Percentiles rank a stretch among this genome's conserved stretches.
These are phyloP conservation scores for Nematopogon swammerdamellus DNA, from an alignment of 2,888 invertebrate genomes.

Conservation along the genomic window DNA sequence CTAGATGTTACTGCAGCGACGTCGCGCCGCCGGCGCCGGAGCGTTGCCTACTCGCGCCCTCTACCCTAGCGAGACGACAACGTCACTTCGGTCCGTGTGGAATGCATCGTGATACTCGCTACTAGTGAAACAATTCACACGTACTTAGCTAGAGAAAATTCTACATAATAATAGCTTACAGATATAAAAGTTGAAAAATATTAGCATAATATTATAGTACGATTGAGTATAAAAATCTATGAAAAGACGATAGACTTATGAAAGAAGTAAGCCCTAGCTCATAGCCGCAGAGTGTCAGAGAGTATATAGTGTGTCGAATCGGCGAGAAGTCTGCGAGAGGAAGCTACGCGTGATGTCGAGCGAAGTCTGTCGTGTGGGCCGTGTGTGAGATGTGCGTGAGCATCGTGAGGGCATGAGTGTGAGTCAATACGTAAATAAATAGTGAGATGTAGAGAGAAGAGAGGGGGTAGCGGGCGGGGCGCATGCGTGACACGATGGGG, in stretches of 20 bases:
- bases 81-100: background rate
- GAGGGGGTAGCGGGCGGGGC: constrained; percentile 14
- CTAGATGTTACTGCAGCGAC: background rate
- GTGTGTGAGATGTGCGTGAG: constrained; percentile 2
- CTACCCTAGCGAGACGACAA: background rate
- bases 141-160: background rate
- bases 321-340: background rate
- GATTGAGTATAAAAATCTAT: background rate
- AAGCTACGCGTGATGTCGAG: background rate
- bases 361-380: background rate
- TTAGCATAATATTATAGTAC: constrained; percentile 2
- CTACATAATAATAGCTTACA: background rate
- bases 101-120: background rate
- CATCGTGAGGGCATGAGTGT: constrained; percentile 1
- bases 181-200: background rate
- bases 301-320: constrained; percentile 4
- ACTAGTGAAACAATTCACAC: too few species aligned
- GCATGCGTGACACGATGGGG: constrained; percentile 36
- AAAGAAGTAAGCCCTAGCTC: constrained; percentile 33
- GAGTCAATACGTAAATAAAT: constrained; percentile 1
- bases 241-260: background rate
- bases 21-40: background rate
- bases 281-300: background rate
- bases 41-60: background rate
- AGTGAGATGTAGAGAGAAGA: background rate